Conservation (phyloP, 23 tunicate species). For the Pegea sp. region DNA sequence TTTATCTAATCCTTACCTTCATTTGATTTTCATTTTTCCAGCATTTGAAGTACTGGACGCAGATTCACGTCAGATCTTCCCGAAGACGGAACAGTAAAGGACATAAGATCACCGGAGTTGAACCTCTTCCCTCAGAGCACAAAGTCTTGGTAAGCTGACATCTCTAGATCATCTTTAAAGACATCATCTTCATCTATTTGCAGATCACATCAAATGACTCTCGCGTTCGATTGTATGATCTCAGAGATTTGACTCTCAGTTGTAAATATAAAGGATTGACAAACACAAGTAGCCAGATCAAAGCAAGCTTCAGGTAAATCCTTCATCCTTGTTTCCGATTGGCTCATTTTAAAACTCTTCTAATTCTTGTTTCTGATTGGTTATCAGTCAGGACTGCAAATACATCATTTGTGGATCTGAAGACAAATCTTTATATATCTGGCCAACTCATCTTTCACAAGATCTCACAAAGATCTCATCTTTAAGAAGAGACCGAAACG, state of each 20-base stretch:
- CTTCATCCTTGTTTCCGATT: too few species aligned
- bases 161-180: background rate
- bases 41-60: slow-evolving; percentile 92
- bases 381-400: slow-evolving; percentile 79
- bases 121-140: slow-evolving; percentile 69
- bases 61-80: slow-evolving; percentile 70
- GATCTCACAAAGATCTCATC: slow-evolving; percentile 74
- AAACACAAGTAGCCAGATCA: slow-evolving; percentile 74
- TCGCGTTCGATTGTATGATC: slow-evolving; percentile 68
- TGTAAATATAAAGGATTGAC: slow-evolving; percentile 81
- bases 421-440: slow-evolving; percentile 69
- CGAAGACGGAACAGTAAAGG: slow-evolving; percentile 66
- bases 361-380: too few species aligned
- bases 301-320: slow-evolving; percentile 87
- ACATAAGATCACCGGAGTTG: slow-evolving; percentile 79
- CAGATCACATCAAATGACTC: slow-evolving; percentile 94
- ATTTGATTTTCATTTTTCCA: too few species aligned
- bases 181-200: background rate
- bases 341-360: too few species aligned
- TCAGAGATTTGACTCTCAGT: slow-evolving; percentile 57
- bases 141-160: slow-evolving; percentile 50
- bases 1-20: too few species aligned
- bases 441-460: slow-evolving; percentile 71
- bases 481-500: slow-evolving; percentile 72
- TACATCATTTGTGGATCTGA: slow-evolving; percentile 83